These are phyloP conservation scores for Dendrolimus pini DNA, from an alignment of 2,888 invertebrate species.

Conservation along the genomic window DNA sequence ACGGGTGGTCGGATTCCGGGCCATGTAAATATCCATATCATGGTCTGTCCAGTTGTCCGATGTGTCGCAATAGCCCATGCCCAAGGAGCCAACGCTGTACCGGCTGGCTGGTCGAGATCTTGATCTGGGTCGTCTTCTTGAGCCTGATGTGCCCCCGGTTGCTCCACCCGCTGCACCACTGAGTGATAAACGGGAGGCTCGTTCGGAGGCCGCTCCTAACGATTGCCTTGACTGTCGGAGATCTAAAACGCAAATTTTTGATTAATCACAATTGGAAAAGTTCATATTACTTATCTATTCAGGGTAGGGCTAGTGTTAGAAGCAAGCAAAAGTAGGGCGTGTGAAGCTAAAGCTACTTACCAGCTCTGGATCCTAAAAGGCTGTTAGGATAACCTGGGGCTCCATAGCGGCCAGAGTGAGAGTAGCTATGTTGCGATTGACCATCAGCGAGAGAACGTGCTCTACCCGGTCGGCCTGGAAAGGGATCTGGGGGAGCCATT, in stretches of 20 bases:
- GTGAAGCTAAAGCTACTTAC: constrained; percentile 41
- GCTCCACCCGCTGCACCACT: constrained; percentile 80
- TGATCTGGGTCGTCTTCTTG: constrained; percentile 85
- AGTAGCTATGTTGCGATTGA: constrained; percentile 92
- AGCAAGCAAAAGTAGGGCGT: constrained; percentile 13
- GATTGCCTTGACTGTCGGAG: constrained; percentile 91
- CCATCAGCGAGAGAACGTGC: constrained; percentile 90
- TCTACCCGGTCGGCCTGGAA: constrained; percentile 86
- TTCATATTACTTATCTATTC: not conserved
- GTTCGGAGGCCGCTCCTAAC: constrained; percentile 87
- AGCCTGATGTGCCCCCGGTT: constrained; percentile 77
- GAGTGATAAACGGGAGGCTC: constrained; percentile 85
- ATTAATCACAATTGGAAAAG: not conserved
- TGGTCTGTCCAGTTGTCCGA: constrained; percentile 96
- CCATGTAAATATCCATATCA: constrained; percentile 97
- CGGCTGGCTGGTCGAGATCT: constrained; percentile 89
- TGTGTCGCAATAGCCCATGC: constrained; percentile 91
- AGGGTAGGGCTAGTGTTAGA: not conserved
- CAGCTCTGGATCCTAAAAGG: constrained; percentile 66
- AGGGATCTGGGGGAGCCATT: constrained; percentile 80
- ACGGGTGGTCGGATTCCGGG: constrained; percentile 91
- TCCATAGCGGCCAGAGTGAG: constrained; percentile 87
- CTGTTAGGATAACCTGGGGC: constrained; percentile 86
- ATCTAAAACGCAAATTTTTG: constrained; percentile 70
- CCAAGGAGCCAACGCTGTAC: constrained; percentile 87